Evolutionary conservation across 2,888 invertebrate species (phyloP), one percentile per base, ranked within the genome.

Genomic region (Taphrorychus bicolor): DNA sequence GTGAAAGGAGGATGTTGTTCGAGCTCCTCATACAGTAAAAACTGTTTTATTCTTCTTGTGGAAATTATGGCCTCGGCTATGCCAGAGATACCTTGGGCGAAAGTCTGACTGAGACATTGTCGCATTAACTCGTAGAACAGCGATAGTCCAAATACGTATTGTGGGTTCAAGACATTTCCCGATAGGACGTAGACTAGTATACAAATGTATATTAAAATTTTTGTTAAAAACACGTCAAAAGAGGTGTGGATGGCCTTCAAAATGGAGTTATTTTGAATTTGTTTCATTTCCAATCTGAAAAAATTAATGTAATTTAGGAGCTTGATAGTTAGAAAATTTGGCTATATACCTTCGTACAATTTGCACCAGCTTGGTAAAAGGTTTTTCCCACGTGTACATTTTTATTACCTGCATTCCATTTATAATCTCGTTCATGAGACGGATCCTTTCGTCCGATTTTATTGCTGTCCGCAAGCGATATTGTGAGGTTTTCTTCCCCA

Each of bases 181-280:
- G 88, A 82, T 0, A 93, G 82, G 5, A 91, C 89, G 77, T 90
- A 94, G 0, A 91, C 87, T 22, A 93, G 83, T 53, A 96, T 86
- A 2, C 93, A 93, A 59, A 92, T 87, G 78, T 91, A 93, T 14
- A 95, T 84, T 0, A 95, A 91, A 41, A 93, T 86, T 72, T 95
- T 88, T 75, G 93, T 91, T 0, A 94, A 91, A 78, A 93, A 94
- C 54, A 95, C 89, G 76, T 87, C 80, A 69, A 86, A 79, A 0
- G 89, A 87, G 24, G 87, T 83, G n/a, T 87, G 87, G 73, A 89
- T 87, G 0, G 88, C 89, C 76, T 87, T 84, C 60, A 89, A 84
- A 81, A 88, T 87, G 0, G 90, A 88, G 5, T 88, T 87, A 23
- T 84, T 82, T 72, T 86, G 83, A 59, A 91, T 85, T 66, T 87